phyloP scores from a whole-genome alignment of 2,888 invertebrate species.

The Lysandra coridon region DNA sequence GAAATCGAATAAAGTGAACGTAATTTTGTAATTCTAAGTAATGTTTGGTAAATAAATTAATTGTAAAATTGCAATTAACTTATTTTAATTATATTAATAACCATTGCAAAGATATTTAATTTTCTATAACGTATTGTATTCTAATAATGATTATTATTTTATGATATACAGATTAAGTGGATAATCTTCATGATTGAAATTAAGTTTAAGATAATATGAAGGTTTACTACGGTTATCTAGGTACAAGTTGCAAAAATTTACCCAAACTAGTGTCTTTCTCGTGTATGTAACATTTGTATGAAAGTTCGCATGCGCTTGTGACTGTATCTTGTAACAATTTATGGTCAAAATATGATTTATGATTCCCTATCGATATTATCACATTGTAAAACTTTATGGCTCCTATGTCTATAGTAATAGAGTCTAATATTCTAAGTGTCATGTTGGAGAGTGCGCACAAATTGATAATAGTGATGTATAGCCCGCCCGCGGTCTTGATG shows the following conservation, averaged over 20 bases:
- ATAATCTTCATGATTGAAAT: too few relatives aligned
- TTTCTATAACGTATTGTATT: neutral
- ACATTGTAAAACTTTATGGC: neutral
- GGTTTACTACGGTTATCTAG: too few relatives aligned
- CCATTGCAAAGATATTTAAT: neutral
- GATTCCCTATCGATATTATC: neutral
- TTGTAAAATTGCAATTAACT: neutral
- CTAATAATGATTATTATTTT: neutral
- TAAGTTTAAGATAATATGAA: too few relatives aligned
- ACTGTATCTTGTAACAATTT: neutral
- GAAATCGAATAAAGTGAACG: neutral
- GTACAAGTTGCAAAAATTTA: neutral
- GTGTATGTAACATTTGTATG: neutral
- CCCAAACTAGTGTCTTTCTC: neutral
- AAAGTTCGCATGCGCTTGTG: neutral
- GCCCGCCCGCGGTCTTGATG: constrained; percentile 30
- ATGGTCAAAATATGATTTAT: constrained; percentile 15
- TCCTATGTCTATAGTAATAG: too few relatives aligned
- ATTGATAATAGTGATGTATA: constrained; percentile 34
- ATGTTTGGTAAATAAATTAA: neutral
- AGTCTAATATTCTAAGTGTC: too few relatives aligned
- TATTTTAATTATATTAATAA: neutral
- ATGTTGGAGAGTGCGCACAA: neutral
- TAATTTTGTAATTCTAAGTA: neutral
- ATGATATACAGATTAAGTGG: neutral